phyloP scores from a whole-genome alignment of 2,888 invertebrate species.

The Polymixis flavicincta region DNA sequence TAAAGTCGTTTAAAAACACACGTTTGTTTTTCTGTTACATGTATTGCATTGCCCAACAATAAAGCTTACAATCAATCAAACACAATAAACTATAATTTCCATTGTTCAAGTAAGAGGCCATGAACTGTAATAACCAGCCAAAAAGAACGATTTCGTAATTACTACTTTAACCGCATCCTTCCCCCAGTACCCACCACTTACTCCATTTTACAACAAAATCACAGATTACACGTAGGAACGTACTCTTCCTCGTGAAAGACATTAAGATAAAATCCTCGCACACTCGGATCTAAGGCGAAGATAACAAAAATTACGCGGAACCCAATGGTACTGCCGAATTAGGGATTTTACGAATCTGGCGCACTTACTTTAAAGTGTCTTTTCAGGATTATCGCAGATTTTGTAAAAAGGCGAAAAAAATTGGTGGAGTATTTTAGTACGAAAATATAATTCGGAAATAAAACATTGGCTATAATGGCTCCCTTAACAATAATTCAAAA shows the following conservation, averaged over 20 bases:
- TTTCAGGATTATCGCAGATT: slow-evolving; percentile 60
- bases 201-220: slow-evolving; percentile 28
- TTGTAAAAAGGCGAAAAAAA: neutral
- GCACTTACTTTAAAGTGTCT: slow-evolving; percentile 57
- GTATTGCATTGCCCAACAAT: too few relatives aligned
- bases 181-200: slow-evolving; percentile 14
- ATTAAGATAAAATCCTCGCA: slow-evolving; percentile 53
- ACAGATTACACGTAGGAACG: slow-evolving; percentile 26
- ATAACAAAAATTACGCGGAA: slow-evolving; percentile 61
- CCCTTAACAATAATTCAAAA: too few relatives aligned
- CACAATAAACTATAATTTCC: neutral
- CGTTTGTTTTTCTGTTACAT: too few relatives aligned
- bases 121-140: neutral
- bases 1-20: too few relatives aligned
- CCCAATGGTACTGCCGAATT: slow-evolving; percentile 64
- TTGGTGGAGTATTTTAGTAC: neutral
- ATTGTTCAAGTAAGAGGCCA: neutral
- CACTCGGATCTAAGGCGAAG: slow-evolving; percentile 42
- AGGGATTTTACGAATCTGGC: slow-evolving; percentile 61
- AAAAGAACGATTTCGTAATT: slow-evolving; percentile 1
- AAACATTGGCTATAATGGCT: too few relatives aligned
- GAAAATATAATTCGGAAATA: neutral
- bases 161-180: slow-evolving; percentile 20
- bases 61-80: too few relatives aligned
- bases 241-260: slow-evolving; percentile 16